Evolutionary conservation across 2,888 invertebrate genomes (phyloP).

Genomic region (Philaethria dido): DNA sequence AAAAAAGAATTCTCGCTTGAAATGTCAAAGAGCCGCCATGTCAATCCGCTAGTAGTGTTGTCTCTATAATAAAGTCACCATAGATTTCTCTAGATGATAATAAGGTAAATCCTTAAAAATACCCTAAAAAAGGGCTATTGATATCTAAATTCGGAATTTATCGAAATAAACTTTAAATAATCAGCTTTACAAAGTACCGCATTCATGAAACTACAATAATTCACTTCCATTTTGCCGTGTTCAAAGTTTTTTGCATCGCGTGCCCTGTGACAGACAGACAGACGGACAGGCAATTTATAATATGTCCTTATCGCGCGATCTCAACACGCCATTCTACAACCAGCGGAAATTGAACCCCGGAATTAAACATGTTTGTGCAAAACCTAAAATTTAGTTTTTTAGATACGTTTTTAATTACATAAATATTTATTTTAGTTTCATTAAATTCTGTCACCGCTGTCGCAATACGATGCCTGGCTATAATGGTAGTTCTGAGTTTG

Average conservation of each 20-base stretch:
- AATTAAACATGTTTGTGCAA: conserved; percentile 15
- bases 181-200: conserved; percentile 22
- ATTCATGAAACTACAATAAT: conserved; percentile 29
- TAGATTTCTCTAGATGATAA: background rate
- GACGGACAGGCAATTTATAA: conserved; percentile 82
- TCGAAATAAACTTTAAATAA: background rate
- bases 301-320: conserved; percentile 78
- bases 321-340: conserved; percentile 55
- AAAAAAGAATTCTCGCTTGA: no score
- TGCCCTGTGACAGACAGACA: conserved; percentile 78
- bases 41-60: background rate
- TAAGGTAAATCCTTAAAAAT: no score
- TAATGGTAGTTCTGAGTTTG: no score
- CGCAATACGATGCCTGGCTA: no score
- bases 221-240: conserved; percentile 24
- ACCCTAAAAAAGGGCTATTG: no score
- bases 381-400: background rate
- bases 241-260: conserved; percentile 78
- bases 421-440: background rate
- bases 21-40: background rate
- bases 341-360: conserved; percentile 49
- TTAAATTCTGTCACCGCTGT: no score
- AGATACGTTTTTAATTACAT: background rate
- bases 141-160: no score
- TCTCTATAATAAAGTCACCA: background rate